phyloP scores from a whole-genome alignment of 2,888 invertebrate species.

The Agriopis aurantiaria region DNA sequence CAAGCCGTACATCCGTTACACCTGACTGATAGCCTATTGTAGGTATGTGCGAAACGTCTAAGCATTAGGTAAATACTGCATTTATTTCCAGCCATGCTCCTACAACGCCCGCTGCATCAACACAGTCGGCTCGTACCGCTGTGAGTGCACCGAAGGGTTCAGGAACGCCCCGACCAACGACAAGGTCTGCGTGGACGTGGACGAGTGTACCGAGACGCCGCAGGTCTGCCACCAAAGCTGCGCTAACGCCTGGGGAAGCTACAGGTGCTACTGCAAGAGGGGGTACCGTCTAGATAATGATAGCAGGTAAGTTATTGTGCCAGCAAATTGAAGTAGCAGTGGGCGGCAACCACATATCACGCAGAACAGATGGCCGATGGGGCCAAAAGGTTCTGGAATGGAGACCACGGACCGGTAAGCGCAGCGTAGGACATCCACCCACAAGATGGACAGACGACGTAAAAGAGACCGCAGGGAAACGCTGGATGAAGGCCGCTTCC shows the following conservation, averaged over 20 bases:
- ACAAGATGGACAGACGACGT: no score
- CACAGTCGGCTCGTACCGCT: slow-evolving; percentile 80
- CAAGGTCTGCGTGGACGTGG: slow-evolving; percentile 87
- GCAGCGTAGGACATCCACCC: no score
- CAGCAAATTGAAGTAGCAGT: no score
- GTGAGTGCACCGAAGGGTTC: slow-evolving; percentile 77
- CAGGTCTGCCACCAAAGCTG: slow-evolving; percentile 93
- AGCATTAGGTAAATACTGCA: no score
- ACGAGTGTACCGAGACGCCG: slow-evolving; percentile 88
- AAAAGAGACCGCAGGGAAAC: no score
- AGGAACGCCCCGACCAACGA: slow-evolving; percentile 77
- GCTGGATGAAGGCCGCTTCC: no score
- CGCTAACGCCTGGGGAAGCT: slow-evolving; percentile 96
- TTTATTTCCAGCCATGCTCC: slow-evolving; percentile 68
- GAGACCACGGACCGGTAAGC: no score
- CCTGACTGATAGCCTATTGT: no score
- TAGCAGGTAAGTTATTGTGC: slow-evolving; percentile 83
- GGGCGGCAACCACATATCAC: no score
- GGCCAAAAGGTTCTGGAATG: not conserved
- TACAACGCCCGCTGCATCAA: slow-evolving; percentile 78
- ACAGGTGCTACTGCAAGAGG: slow-evolving; percentile 94
- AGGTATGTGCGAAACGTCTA: not conserved
- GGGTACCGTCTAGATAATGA: slow-evolving; percentile 93
- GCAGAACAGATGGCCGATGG: no score
- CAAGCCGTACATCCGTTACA: no score